Conservation (phyloP, 2,113 vertebrate genomes). For the Strix aluco region DNA sequence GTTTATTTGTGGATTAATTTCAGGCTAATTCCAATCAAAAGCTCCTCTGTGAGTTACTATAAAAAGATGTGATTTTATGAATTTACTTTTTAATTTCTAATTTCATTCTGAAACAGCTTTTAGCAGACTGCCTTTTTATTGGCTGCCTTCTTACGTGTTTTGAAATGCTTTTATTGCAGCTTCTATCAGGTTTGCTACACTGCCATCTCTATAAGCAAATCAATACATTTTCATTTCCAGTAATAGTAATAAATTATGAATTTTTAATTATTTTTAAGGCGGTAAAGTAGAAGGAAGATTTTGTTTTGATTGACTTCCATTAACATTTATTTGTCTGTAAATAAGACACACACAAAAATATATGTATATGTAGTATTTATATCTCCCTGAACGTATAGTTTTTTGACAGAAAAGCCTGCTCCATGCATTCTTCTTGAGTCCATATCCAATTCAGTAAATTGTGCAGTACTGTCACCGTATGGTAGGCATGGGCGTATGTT, state of each 20-base stretch:
- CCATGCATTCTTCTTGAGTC: background rate
- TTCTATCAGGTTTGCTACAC: background rate
- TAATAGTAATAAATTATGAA: background rate
- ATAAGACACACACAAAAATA: background rate
- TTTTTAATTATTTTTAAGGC: background rate
- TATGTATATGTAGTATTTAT: background rate
- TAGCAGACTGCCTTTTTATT: background rate
- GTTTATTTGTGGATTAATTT: slow-evolving; percentile 45
- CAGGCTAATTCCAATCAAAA: slow-evolving; percentile 21
- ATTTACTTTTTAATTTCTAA: background rate
- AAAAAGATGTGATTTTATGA: background rate
- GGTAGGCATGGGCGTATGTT: background rate
- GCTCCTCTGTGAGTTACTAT: background rate
- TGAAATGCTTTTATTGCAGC: background rate
- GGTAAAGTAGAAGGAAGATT: background rate
- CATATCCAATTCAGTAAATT: background rate
- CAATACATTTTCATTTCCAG: background rate
- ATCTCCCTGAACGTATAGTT: background rate
- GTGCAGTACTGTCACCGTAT: background rate
- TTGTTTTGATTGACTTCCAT: background rate
- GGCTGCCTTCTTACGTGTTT: background rate
- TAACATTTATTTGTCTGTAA: background rate
- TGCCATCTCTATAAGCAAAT: background rate
- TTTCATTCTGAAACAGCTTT: background rate
- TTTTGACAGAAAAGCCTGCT: background rate